phyloP scores from a whole-genome alignment of 2,888 invertebrate species.

The Halictus ligatus region DNA sequence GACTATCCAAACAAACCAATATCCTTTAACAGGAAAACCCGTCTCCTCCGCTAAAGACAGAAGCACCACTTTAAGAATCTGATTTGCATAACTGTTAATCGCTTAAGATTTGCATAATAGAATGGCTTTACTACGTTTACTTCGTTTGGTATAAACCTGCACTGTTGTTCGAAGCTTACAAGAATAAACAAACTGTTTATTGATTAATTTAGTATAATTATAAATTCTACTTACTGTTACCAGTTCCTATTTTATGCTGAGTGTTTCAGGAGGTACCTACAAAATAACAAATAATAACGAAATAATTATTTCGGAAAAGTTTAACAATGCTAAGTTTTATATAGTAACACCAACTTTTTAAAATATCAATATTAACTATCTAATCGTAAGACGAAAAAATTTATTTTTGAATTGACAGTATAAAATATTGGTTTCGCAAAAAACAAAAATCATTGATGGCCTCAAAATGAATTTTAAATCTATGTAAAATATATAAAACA shows the following conservation, averaged over 20 bases:
- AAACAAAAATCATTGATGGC: not conserved
- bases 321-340: not conserved
- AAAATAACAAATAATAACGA: not conserved
- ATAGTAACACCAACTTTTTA: not conserved
- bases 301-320: not conserved
- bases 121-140: not conserved
- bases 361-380: too few species aligned
- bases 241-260: not conserved
- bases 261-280: not conserved
- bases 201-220: not conserved
- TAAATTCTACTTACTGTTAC: conserved; percentile 10
- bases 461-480: not conserved
- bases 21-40: not conserved
- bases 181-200: not conserved
- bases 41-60: conserved; percentile 2
- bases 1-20: not conserved
- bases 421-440: not conserved
- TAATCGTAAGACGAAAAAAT: not conserved
- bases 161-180: not conserved
- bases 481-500: too few species aligned
- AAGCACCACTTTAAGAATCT: conserved; percentile 30
- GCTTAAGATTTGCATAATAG: conserved; percentile 26
- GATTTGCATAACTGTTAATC: conserved; percentile 42
- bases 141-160: not conserved
- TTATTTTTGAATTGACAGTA: not conserved